Evolutionary conservation across 2,888 invertebrate species (phyloP).

Genomic region (Mongoloraphidia duomilia): DNA sequence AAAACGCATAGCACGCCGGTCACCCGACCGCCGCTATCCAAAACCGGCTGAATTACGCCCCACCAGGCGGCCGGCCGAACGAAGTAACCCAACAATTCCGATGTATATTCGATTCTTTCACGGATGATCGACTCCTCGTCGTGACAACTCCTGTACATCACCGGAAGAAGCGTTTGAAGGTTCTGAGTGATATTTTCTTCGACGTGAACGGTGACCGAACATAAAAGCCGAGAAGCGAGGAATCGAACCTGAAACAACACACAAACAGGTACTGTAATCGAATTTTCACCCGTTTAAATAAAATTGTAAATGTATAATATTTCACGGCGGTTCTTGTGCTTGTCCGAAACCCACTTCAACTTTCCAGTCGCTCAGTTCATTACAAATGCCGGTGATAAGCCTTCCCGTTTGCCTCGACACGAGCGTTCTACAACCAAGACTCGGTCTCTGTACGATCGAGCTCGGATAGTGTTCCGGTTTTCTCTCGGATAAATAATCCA

Average conservation of each 20-base stretch:
- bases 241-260: constrained; percentile 33
- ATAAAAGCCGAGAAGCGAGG: constrained; percentile 60
- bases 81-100: constrained; percentile 63
- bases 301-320: not conserved
- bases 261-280: constrained; percentile 21
- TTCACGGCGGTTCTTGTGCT: constrained; percentile 5
- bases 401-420: constrained; percentile 61
- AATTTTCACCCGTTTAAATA: not conserved
- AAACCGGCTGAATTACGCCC: constrained; percentile 46
- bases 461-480: constrained; percentile 55
- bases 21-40: constrained; percentile 33
- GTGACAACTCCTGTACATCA: constrained; percentile 37
- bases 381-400: constrained; percentile 53
- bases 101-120: constrained; percentile 38
- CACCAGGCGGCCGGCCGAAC: constrained; percentile 53
- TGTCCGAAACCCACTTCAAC: constrained; percentile 29
- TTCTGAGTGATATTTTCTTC: constrained; percentile 62
- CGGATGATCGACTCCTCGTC: constrained; percentile 34
- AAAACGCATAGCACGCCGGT: constrained; percentile 44
- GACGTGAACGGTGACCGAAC: constrained; percentile 53
- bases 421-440: constrained; percentile 70
- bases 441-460: constrained; percentile 55
- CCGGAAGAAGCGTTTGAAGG: constrained; percentile 39
- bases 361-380: constrained; percentile 68
- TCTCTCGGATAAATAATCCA: constrained; percentile 55